Conservation (phyloP, 2,113 vertebrate species). For the Crypturellus undulatus region DNA sequence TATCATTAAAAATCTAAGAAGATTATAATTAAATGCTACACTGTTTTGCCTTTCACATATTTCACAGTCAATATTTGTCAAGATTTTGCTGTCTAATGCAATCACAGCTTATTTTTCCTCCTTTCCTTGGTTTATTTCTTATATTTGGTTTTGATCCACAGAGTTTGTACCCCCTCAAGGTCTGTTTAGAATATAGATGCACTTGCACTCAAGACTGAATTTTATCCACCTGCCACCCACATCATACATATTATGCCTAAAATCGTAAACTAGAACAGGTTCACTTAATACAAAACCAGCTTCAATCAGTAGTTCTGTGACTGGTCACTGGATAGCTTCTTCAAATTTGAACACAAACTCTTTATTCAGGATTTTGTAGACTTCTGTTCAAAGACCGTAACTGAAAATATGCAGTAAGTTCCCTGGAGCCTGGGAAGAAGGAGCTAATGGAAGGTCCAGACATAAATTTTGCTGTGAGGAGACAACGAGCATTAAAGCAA, state of each 20-base stretch:
- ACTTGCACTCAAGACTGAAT: not conserved
- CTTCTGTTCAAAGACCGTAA: not conserved
- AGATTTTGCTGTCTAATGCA: conserved; percentile 3
- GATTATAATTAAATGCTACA: not conserved
- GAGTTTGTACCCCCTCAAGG: not conserved
- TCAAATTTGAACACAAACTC: not conserved
- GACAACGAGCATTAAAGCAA: not conserved
- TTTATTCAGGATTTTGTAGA: not conserved
- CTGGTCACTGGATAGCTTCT: not conserved
- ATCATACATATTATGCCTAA: not conserved
- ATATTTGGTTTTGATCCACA: not conserved
- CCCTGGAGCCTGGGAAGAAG: not conserved
- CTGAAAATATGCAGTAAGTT: not conserved
- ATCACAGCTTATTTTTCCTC: not conserved
- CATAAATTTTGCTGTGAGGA: not conserved
- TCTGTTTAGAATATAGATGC: not conserved
- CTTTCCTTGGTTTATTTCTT: not conserved
- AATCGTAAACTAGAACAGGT: not conserved
- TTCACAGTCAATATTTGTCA: not conserved
- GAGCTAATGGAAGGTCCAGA: not conserved
- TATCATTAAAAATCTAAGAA: not conserved
- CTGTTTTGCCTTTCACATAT: not conserved
- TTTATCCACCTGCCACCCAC: not conserved
- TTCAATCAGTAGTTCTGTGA: not conserved
- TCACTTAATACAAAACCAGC: not conserved